Percentiles rank a stretch among this genome's conserved stretches.
These are phyloP conservation scores for Nomada fabriciana DNA, from an alignment of 2,888 invertebrate species.

Conservation along the genomic window DNA sequence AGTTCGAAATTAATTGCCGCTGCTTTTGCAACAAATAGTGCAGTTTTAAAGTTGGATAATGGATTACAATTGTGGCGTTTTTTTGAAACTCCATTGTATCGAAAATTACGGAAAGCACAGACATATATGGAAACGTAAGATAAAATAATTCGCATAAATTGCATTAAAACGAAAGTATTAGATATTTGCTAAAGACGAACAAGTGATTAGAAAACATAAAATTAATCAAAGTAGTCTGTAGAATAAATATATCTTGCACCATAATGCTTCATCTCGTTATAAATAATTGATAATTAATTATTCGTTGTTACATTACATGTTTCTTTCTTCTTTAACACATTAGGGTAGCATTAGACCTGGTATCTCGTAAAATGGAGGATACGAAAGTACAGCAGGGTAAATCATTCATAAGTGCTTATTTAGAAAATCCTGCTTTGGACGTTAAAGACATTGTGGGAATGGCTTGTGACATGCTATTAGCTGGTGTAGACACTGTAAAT, in stretches of 20 bases:
- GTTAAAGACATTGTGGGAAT: conserved; percentile 93
- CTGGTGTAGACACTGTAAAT: conserved; percentile 93
- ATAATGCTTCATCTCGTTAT: neutral
- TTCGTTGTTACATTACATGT: conserved; percentile 19
- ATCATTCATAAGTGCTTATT: conserved; percentile 89
- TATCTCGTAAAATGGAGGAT: conserved; percentile 85
- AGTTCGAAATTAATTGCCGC: conserved; percentile 90
- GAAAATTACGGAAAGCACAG: conserved; percentile 88
- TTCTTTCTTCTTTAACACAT: conserved; percentile 59
- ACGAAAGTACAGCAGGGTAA: conserved; percentile 77
- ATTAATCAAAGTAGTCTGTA: too few relatives aligned
- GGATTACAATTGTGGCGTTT: conserved; percentile 89
- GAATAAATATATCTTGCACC: neutral
- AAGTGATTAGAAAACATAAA: too few relatives aligned
- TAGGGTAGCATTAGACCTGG: conserved; percentile 89
- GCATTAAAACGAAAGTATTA: neutral
- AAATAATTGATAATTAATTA: neutral
- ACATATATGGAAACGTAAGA: conserved; percentile 89
- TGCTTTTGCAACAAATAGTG: conserved; percentile 90
- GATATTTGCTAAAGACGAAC: too few relatives aligned
- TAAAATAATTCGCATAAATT: neutral
- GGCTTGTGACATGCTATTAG: conserved; percentile 93
- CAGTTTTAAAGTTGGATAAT: conserved; percentile 89
- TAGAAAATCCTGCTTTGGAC: conserved; percentile 89
- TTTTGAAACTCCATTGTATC: conserved; percentile 90